phyloP scores from a whole-genome alignment of 2,797 vertebrate genomes.

The Coreius guichenoti region DNA sequence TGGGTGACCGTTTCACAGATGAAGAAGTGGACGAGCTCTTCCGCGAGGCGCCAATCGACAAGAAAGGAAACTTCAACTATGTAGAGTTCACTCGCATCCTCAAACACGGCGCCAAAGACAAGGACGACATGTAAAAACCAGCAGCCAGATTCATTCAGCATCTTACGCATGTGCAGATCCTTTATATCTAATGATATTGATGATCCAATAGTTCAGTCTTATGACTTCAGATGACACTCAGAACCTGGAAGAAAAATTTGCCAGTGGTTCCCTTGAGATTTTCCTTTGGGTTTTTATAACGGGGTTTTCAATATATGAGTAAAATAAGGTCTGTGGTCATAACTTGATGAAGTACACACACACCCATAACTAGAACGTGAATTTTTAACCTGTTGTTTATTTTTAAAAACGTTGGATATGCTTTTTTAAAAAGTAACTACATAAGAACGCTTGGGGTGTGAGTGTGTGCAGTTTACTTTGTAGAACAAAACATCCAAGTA shows the following conservation, averaged over 20 bases:
- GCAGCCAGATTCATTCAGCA: background rate
- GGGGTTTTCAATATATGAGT: background rate
- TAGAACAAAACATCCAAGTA: too few species aligned
- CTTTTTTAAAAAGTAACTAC: too few species aligned
- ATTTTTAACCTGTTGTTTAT: too few species aligned
- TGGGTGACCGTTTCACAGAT: conserved; percentile 87
- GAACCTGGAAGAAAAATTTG: too few species aligned
- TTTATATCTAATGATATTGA: background rate
- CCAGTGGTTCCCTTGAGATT: background rate
- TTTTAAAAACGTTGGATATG: too few species aligned
- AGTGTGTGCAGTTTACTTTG: too few species aligned
- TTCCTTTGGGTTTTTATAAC: background rate
- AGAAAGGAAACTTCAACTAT: conserved; percentile 89
- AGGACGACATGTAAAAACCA: conserved; percentile 75
- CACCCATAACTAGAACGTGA: too few species aligned
- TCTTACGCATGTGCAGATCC: background rate
- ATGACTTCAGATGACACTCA: background rate
- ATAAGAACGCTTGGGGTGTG: too few species aligned
- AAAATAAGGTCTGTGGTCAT: background rate
- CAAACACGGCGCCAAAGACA: conserved; percentile 87
- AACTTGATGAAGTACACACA: background rate
- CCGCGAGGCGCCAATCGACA: conserved; percentile 86
- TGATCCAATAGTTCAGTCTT: background rate
- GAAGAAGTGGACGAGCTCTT: conserved; percentile 90
- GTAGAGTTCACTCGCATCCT: conserved; percentile 89